Evolutionary conservation across 1,140 invertebrate species (phyloP), one percentile per base, ranked within the genome.

Genomic region (Drosophila kepulauana): DNA sequence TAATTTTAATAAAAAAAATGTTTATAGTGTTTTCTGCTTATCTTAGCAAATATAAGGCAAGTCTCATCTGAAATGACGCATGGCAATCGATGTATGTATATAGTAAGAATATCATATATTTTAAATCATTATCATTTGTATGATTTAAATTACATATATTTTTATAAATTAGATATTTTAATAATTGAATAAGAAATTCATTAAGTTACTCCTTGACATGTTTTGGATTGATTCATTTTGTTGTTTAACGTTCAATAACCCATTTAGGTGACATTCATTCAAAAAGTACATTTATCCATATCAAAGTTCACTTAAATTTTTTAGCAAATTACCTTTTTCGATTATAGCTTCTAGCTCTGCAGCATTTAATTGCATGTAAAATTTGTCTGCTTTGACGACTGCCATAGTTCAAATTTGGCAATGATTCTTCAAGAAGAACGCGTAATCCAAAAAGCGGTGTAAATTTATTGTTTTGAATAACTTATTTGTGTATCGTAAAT

Each of bases 321-420:
- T 4, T 38, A 28, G 35, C 13, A 13, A 25, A 3, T 81, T 66
- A 92, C 91, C 91, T 92, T 92, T 92, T 77, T 91, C 92, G 11
- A 89, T 92, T 43, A 92, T 92, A 15, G 91, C 91, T 41, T 82
- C 73, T 33, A 92, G 69, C 56, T 92, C 91, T 57, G 91, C 79
- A 71, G 91, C 78, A 75, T 88, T 92, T 51, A 92, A 59, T 63
- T 87, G 91, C 91, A 92, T 89, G 62, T 78, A 92, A 10, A 92
- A 73, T 57, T 87, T 79, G 56, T 91, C 82, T 25, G 82, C 46
- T 35, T 64, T 70, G 43, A 43, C 10, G 41, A 20, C 51, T 54
- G 79, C 78, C 85, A 81, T 91, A 38, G 16, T 86, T 68, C 20
- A 28, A 56, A 46, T 62, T 41, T 28, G 28, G 20, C 45, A 16